Conservation (phyloP, 1,140 invertebrate genomes). For the Pseudomyrmex sp. region DNA sequence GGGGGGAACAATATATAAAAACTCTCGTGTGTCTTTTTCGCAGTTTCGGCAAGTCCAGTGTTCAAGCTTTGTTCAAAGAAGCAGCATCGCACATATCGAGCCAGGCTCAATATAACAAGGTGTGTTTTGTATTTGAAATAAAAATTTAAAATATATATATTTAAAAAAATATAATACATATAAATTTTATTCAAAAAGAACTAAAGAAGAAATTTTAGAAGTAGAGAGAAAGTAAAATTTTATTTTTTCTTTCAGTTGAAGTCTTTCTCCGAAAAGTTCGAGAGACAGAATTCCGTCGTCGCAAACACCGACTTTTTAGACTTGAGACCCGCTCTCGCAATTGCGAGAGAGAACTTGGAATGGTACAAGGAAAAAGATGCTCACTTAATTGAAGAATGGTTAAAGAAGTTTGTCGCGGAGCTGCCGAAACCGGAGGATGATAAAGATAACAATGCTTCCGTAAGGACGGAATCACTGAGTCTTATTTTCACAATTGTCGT, state of each 20-base stretch:
- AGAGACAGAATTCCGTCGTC: no score
- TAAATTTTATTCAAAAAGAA: neutral
- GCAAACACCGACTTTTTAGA: no score
- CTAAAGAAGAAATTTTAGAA: neutral
- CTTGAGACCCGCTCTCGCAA: no score
- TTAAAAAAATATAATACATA: no score
- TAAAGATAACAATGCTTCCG: neutral
- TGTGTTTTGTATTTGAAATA: slow-evolving; percentile 41
- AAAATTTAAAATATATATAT: neutral
- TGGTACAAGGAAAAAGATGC: no score
- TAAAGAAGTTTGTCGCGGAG: no score
- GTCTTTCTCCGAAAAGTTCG: slow-evolving; percentile 6
- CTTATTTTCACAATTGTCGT: neutral
- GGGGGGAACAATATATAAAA: no score
- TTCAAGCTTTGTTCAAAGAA: slow-evolving; percentile 65
- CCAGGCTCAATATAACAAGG: slow-evolving; percentile 66
- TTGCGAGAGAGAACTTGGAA: no score
- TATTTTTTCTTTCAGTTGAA: no score
- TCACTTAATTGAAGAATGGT: no score
- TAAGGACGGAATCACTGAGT: neutral
- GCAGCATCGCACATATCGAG: slow-evolving; percentile 71
- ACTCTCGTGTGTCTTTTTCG: neutral
- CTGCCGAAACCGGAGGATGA: no score
- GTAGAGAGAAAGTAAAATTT: no score
- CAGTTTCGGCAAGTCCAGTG: slow-evolving; percentile 71